These are phyloP conservation scores for Mythimna vitellina DNA, from an alignment of 2,888 invertebrate genomes.

Conservation along the genomic window DNA sequence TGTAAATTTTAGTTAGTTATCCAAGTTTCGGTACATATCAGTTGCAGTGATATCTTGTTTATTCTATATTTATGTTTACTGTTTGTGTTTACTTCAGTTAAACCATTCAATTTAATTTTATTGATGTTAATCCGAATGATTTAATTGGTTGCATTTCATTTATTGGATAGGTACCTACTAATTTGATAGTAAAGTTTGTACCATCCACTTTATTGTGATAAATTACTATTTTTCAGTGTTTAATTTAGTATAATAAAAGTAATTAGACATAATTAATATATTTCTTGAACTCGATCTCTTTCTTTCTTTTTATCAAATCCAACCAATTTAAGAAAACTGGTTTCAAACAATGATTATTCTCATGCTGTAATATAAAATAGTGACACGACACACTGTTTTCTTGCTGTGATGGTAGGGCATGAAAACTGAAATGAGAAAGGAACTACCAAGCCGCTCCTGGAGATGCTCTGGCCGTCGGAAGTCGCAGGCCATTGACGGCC, in stretches of 20 bases:
- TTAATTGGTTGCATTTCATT: slow-evolving; percentile 49
- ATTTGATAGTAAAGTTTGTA: slow-evolving; percentile 43
- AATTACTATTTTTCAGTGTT: slow-evolving; percentile 57
- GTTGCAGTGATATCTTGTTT: slow-evolving; percentile 54
- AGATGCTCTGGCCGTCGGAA: too few relatives aligned
- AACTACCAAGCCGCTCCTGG: too few relatives aligned
- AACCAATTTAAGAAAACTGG: not conserved
- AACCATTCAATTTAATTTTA: slow-evolving; percentile 35
- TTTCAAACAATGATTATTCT: not conserved
- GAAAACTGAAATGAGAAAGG: not conserved
- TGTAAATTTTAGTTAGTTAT: slow-evolving; percentile 59
- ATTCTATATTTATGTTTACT: slow-evolving; percentile 33
- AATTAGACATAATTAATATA: slow-evolving; percentile 62
- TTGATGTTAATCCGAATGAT: slow-evolving; percentile 41
- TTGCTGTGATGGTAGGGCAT: not conserved
- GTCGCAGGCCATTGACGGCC: too few relatives aligned
- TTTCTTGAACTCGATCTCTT: slow-evolving; percentile 47
- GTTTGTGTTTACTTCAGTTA: slow-evolving; percentile 35
- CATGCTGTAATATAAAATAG: not conserved
- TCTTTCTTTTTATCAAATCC: slow-evolving; percentile 19
- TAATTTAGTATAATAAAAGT: slow-evolving; percentile 54
- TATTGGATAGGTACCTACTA: slow-evolving; percentile 39
- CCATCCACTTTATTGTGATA: slow-evolving; percentile 62
- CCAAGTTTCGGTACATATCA: slow-evolving; percentile 61
- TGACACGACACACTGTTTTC: not conserved